These are phyloP conservation scores for Drosophila kepulauana DNA, from an alignment of 1,140 invertebrate species.

Conservation along the genomic window DNA sequence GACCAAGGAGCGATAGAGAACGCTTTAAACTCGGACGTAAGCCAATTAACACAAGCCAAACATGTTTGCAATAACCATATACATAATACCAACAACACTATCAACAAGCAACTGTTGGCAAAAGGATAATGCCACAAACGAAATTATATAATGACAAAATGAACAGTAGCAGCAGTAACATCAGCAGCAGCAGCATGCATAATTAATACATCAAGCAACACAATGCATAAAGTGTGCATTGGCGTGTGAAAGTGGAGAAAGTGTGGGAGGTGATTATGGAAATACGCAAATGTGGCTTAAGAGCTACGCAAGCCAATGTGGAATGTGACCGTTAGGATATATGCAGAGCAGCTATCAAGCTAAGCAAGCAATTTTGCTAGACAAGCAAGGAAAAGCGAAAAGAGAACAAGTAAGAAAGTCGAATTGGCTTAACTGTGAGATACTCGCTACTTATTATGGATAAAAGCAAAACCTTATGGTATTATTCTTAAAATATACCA, in stretches of 20 bases:
- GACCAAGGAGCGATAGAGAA: too few relatives aligned
- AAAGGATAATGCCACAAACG: conserved; percentile 66
- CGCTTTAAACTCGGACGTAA: conserved; percentile 25
- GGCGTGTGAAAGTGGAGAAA: not conserved
- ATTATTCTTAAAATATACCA: too few relatives aligned
- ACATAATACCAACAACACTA: not conserved
- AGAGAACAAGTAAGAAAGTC: too few relatives aligned
- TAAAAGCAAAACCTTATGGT: too few relatives aligned
- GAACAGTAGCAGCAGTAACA: conserved; percentile 19
- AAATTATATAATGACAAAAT: conserved; percentile 69
- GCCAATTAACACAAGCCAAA: conserved; percentile 34
- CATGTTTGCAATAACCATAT: conserved; percentile 17
- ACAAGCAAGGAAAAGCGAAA: conserved; percentile 5
- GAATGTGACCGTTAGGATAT: conserved; percentile 10
- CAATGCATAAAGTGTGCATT: conserved; percentile 3
- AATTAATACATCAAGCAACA: conserved; percentile 56
- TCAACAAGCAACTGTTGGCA: not conserved
- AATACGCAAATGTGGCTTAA: conserved; percentile 9
- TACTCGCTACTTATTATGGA: too few relatives aligned
- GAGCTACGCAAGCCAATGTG: conserved; percentile 13
- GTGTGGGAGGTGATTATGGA: not conserved
- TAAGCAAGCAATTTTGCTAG: conserved; percentile 17
- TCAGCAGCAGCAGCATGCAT: conserved; percentile 45
- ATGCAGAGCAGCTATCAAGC: not conserved
- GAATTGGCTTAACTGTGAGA: too few relatives aligned